Percentiles rank a stretch among this genome's conserved stretches.
These are phyloP conservation scores for Alectoris magna DNA, from an alignment of 2,797 vertebrate species.

Conservation along the genomic window DNA sequence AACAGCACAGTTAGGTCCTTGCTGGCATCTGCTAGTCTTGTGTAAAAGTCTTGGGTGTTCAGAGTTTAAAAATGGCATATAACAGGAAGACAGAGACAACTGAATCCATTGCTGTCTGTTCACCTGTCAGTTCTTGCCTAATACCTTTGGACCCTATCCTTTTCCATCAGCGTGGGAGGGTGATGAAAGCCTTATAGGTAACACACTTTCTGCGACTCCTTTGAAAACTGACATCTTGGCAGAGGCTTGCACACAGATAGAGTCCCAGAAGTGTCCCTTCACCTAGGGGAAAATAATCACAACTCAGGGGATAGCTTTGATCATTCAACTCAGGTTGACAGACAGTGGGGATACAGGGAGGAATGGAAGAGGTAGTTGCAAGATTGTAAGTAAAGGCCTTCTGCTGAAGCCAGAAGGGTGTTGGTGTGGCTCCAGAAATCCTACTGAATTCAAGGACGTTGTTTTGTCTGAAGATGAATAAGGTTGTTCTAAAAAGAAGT, in stretches of 20 bases:
- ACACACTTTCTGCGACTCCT: not conserved
- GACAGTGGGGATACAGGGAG: accelerated
- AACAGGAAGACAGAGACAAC: not conserved
- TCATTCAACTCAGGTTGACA: accelerated
- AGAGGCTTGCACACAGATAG: accelerated
- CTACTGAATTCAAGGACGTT: not conserved
- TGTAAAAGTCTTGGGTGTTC: not conserved
- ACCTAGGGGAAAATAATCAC: too few relatives aligned
- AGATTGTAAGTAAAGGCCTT: not conserved
- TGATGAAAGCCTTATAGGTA: not conserved
- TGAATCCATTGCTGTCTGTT: not conserved
- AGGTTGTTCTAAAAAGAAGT: not conserved
- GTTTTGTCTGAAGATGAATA: not conserved
- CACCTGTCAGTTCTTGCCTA: not conserved
- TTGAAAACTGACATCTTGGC: not conserved
- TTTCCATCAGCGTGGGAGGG: not conserved
- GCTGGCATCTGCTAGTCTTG: not conserved
- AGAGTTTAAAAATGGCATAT: not conserved
- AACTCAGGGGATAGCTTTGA: accelerated
- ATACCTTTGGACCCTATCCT: not conserved
- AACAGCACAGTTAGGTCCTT: not conserved
- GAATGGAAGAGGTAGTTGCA: accelerated
- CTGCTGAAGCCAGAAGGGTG: not conserved
- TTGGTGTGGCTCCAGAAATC: not conserved
- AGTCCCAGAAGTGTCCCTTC: too few relatives aligned